A percentile compares a stretch with the other conserved stretches of the same genome.
phyloP scores from a whole-genome alignment of 2,888 invertebrate genomes.

The Drosophila neonasuta region DNA sequence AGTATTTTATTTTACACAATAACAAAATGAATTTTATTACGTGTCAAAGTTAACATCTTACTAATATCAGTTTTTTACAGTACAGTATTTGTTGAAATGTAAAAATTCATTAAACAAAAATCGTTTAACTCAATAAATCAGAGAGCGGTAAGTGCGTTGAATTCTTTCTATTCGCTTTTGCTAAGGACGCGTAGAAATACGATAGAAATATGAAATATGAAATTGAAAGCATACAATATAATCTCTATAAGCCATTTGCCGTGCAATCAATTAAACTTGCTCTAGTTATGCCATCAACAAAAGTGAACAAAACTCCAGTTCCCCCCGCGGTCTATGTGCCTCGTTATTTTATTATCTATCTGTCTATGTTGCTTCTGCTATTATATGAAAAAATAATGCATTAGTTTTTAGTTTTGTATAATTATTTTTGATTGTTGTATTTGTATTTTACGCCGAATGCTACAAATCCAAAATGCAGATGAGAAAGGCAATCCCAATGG shows the following conservation, averaged over 20 bases:
- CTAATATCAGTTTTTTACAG: slow-evolving; percentile 42
- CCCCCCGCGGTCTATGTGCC: neutral
- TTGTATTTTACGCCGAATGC: slow-evolving; percentile 30
- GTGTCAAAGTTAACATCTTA: slow-evolving; percentile 7
- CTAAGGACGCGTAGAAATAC: slow-evolving; percentile 40
- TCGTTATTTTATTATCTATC: neutral
- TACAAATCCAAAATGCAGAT: slow-evolving; percentile 28
- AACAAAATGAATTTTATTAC: neutral
- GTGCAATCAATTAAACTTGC: slow-evolving; percentile 9
- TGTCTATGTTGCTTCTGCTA: slow-evolving; percentile 47
- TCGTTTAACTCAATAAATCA: slow-evolving; percentile 9
- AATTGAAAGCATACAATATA: neutral
- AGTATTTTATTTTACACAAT: slow-evolving; percentile 12
- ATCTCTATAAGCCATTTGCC: slow-evolving; percentile 2
- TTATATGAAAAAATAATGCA: slow-evolving; percentile 29
- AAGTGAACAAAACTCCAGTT: slow-evolving; percentile 8
- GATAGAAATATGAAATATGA: slow-evolving; percentile 5
- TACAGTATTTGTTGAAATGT: slow-evolving; percentile 36
- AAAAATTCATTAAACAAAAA: slow-evolving; percentile 27
- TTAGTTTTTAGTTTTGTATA: slow-evolving; percentile 27
- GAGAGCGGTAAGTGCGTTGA: slow-evolving; percentile 56
- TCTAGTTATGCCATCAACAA: neutral
- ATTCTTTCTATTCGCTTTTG: slow-evolving; percentile 44
- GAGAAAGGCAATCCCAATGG: slow-evolving; percentile 12
- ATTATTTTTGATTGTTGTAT: slow-evolving; percentile 12